phyloP scores from a whole-genome alignment of 1,140 invertebrate species.

The Aricia agestis region DNA sequence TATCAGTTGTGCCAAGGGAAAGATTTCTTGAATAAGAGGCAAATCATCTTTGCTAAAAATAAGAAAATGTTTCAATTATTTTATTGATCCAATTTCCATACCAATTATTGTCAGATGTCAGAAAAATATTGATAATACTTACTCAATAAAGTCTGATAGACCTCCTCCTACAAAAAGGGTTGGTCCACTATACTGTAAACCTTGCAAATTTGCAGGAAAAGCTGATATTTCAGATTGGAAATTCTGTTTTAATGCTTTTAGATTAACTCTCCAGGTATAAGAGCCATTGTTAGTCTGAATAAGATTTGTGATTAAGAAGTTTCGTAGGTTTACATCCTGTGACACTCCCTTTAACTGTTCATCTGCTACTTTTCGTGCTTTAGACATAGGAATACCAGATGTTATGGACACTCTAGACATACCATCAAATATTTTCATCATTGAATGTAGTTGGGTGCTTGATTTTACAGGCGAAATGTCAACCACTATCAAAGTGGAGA shows the following conservation, averaged over 20 bases:
- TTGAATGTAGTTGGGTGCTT: conserved; percentile 79
- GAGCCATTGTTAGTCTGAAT: conserved; percentile 79
- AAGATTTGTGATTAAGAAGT: conserved; percentile 90
- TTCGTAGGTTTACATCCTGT: conserved; percentile 62
- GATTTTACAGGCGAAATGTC: conserved; percentile 88
- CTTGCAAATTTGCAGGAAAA: conserved; percentile 77
- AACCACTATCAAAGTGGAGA: conserved; percentile 88
- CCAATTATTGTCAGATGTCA: too few species aligned
- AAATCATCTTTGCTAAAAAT: conserved; percentile 80
- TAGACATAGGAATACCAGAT: conserved; percentile 78
- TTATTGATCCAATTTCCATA: not conserved
- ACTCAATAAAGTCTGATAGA: conserved; percentile 88
- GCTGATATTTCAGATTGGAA: conserved; percentile 79
- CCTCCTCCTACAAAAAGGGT: conserved; percentile 90
- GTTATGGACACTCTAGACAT: conserved; percentile 80
- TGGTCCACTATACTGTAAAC: conserved; percentile 79
- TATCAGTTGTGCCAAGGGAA: conserved; percentile 85
- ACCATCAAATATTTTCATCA: conserved; percentile 81
- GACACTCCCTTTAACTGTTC: conserved; percentile 61
- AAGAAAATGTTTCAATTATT: conserved; percentile 25
- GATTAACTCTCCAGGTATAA: conserved; percentile 85
- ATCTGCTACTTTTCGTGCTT: conserved; percentile 80
- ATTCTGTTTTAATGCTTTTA: conserved; percentile 81
- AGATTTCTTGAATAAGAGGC: conserved; percentile 82
- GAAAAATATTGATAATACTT: conserved; percentile 38